Conservation (phyloP, 2,888 invertebrate genomes). For the Pelosia muscerda region DNA sequence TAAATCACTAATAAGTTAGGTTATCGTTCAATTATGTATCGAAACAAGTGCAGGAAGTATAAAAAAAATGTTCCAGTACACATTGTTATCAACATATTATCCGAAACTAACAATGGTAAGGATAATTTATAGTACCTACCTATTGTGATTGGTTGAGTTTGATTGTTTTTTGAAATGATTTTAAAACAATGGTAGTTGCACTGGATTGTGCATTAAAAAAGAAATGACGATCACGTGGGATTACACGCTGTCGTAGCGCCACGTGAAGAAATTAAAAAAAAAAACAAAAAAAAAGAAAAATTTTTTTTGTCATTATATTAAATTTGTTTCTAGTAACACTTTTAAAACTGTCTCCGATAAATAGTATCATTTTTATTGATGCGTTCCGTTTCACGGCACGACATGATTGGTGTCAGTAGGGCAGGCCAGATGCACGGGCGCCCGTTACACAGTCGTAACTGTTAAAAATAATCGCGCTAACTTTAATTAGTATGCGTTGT, state of each 20-base stretch:
- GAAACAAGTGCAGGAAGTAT: constrained; percentile 74
- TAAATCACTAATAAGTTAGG: constrained; percentile 46
- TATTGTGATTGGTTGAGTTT: constrained; percentile 69
- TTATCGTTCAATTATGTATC: constrained; percentile 54
- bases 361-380: constrained; percentile 57
- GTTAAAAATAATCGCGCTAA: constrained; percentile 74
- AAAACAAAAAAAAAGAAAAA: background rate
- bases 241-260: constrained; percentile 53
- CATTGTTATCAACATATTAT: constrained; percentile 72
- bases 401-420: constrained; percentile 82
- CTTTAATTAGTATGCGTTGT: constrained; percentile 72
- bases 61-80: constrained; percentile 63
- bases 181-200: constrained; percentile 61
- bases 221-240: constrained; percentile 69
- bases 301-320: too few species aligned
- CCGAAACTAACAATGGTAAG: constrained; percentile 77
- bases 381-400: constrained; percentile 62
- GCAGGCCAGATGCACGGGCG: constrained; percentile 74
- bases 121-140: constrained; percentile 70
- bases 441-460: constrained; percentile 82
- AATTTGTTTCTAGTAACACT: background rate
- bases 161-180: constrained; percentile 65
- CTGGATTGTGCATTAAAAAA: constrained; percentile 59
- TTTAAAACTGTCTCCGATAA: constrained; percentile 34
- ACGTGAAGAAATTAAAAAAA: background rate